Conservation (phyloP, 1,140 invertebrate species). For the Platyscapa corneri region DNA sequence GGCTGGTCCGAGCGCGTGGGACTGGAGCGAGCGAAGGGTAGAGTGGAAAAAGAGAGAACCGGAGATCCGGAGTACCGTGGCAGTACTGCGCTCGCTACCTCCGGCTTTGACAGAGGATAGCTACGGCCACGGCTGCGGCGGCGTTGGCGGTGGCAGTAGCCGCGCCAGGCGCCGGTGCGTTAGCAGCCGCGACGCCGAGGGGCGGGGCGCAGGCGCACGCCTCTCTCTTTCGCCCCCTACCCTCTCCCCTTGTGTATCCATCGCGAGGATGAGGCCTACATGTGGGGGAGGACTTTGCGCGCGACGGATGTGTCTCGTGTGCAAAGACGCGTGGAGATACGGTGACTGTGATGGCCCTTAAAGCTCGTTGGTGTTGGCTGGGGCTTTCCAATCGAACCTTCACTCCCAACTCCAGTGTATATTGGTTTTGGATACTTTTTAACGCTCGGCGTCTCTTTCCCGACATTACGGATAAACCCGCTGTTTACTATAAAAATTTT, state of each 20-base stretch:
- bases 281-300: too few relatives aligned
- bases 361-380: background rate
- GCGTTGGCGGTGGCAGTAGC: slow-evolving; percentile 63
- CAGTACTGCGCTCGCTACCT: slow-evolving; percentile 66
- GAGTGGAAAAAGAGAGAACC: slow-evolving; percentile 58
- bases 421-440: background rate
- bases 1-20: background rate
- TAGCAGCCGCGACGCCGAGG: slow-evolving; percentile 56
- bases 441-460: too few relatives aligned
- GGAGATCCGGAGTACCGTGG: slow-evolving; percentile 69
- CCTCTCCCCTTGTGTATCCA: background rate
- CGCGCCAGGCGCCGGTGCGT: slow-evolving; percentile 63
- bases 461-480: too few relatives aligned
- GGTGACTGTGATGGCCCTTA: background rate
- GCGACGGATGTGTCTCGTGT: too few relatives aligned
- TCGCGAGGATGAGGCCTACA: background rate
- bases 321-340: too few relatives aligned
- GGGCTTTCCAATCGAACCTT: background rate
- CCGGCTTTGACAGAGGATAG: slow-evolving; percentile 69
- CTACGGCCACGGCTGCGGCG: slow-evolving; percentile 49
- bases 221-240: slow-evolving; percentile 50
- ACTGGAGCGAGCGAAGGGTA: background rate
- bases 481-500: too few relatives aligned
- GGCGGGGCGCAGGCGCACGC: slow-evolving; percentile 52
- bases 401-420: background rate